Evolutionary conservation across 2,888 invertebrate species (phyloP), one percentile per base, ranked within the genome.

Genomic region (Stenchaetothrips biformis): DNA sequence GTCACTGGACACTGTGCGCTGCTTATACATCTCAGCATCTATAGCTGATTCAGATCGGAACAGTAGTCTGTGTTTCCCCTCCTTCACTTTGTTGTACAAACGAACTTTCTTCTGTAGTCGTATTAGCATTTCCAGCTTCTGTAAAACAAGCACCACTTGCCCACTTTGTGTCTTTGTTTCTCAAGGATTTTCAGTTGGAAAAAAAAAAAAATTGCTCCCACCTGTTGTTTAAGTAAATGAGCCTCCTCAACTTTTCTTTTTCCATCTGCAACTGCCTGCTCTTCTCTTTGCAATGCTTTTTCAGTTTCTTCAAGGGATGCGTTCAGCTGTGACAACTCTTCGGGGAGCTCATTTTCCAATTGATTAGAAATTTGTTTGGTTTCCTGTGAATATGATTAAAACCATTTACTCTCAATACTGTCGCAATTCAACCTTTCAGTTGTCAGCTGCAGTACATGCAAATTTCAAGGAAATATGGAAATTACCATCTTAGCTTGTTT

Each of bases 21-120:
- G 92, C 80, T 90, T 90, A 21, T 88, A 86, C 83, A 90, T 89
- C 84, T 92, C 92, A 0, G 87, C 85, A 4, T 89, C 86, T 9
- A 93, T 86, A 0, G 88, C 83, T 0, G 87, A 83, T 81, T 91
- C 90, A n/a, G 84, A 86, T 82, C 86, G 87, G 81, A 85, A 85
- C 4, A 85, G 81, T 81, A 87, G 86, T 82, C 86, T 87, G 82
- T 89, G 88, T 48, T 86, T 84, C 4, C 87, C 86, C 79, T 84
- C 85, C 83, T 87, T 87, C 3, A 88, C 84, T 48, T 88, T 87
- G 81, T 87, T 85, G 80, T 92, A 89, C 83, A 92, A 89, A 82
- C 88, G 90, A 49, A 92, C 90, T 82, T 92, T 91, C 49, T 92
- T 90, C 85, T 95, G 95, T 83, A 91, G 90, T 79, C 92, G 89